Conservation (phyloP, 1,140 invertebrate genomes). For the Drosophila melanica region DNA sequence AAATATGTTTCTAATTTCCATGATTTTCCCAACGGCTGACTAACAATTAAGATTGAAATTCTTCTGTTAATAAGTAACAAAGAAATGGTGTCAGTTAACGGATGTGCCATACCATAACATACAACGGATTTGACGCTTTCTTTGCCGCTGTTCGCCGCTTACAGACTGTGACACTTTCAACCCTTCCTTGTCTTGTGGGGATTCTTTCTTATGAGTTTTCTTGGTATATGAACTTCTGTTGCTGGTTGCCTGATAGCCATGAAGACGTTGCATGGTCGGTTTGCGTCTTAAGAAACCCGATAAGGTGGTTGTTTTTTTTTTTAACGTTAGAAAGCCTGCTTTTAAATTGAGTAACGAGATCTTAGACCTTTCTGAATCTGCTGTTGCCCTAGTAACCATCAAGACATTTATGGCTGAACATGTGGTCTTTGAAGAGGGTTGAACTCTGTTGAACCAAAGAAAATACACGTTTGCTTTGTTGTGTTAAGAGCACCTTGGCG, state of each 20-base stretch:
- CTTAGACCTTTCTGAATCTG: background rate
- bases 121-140: background rate
- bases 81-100: no score
- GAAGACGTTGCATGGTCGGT: slow-evolving; percentile 18
- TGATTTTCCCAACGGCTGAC: slow-evolving; percentile 49
- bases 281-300: background rate
- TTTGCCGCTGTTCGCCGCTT: background rate
- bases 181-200: slow-evolving; percentile 35
- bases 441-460: background rate
- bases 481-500: no score
- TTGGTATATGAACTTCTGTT: background rate
- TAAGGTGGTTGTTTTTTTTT: background rate
- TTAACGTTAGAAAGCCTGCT: no score
- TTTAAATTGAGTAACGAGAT: background rate
- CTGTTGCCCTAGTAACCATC: slow-evolving; percentile 1
- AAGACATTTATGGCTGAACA: slow-evolving; percentile 11
- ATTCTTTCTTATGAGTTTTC: background rate
- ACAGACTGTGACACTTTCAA: slow-evolving; percentile 43
- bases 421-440: background rate
- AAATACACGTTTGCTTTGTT: no score
- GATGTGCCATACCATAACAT: background rate
- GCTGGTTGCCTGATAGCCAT: slow-evolving; percentile 15
- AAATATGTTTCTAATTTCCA: slow-evolving; percentile 59
- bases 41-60: slow-evolving; percentile 60
- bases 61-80: background rate